Evolutionary conservation across 2,797 vertebrate species (phyloP), one percentile per base, ranked within the genome.

Genomic region (Oreochromis mossambicus): DNA sequence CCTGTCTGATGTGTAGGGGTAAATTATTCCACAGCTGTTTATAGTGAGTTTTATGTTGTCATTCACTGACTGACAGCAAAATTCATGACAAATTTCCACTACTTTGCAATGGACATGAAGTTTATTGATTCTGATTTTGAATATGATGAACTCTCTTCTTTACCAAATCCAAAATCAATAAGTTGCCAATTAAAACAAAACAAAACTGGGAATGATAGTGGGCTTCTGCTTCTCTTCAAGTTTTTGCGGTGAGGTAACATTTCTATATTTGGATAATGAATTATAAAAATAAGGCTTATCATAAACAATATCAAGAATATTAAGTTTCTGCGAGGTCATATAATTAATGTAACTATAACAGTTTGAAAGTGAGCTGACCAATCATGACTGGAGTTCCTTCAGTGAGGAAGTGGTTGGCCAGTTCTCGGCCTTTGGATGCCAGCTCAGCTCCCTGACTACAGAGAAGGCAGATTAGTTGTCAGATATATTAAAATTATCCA

Each of bases 321-420:
- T 48, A 7, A 11, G 41, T 73, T 73, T 73, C 24, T 48, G 14
- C 10, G 0, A 48, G 41, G 68, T 12, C 41, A 48, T 51, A 70
- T 46, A 70, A 52, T 29, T 2, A 46, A 48, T 46, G 55, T 55
- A 73, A 56, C 29, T 5, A 41, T 17, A 52, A 75, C 14, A 24
- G 4, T 61, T 73, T 50, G 8, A 48, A 48, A 48, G 34, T 46
- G 13, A 80, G 81, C 97, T 95, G 95, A 99, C 99, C 98, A 7
- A 98, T 98, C 99, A 99, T 99, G 48, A 99, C 9, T 2, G 99
- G 99, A 17, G 98, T 98, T 86, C 99, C 98, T 90, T 98, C 97
- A 26, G 90, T 97, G 66, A 97, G 95, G 93, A 99, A 99, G 88
- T 99, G 99, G 93, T 95, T 97, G 41, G 97, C 96, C 91, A 99